Conservation (phyloP, 2,888 invertebrate genomes). For the Campaea margaritaria region DNA sequence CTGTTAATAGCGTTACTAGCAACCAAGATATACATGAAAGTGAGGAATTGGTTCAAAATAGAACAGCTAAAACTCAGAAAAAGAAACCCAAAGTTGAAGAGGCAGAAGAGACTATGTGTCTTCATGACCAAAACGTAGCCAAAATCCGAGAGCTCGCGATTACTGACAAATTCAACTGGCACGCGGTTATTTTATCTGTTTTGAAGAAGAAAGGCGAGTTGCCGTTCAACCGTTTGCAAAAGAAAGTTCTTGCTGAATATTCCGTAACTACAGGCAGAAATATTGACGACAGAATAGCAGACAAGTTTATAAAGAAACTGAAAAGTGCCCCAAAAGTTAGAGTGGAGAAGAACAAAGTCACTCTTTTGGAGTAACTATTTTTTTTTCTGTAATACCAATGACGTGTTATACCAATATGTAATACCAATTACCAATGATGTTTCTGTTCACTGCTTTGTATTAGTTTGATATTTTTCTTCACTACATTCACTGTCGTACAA, state of each 20-base stretch:
- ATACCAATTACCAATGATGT: too few species aligned
- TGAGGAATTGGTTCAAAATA: constrained; percentile 47
- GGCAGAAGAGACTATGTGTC: constrained; percentile 67
- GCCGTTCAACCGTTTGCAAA: constrained; percentile 89
- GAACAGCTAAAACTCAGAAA: constrained; percentile 54
- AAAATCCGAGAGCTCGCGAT: constrained; percentile 66
- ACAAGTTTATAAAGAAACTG: constrained; percentile 90
- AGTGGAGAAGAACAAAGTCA: constrained; percentile 86
- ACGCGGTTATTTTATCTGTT: constrained; percentile 77
- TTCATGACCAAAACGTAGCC: constrained; percentile 79
- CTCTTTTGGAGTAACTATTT: constrained; percentile 62
- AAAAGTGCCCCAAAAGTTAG: constrained; percentile 87
- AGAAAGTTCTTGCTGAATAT: constrained; percentile 90
- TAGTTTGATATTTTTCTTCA: too few species aligned
- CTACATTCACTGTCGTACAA: too few species aligned
- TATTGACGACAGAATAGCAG: constrained; percentile 86
- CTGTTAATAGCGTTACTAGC: constrained; percentile 61
- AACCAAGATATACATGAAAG: constrained; percentile 44
- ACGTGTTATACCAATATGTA: too few species aligned
- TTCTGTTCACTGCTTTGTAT: too few species aligned
- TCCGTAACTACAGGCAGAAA: constrained; percentile 78
- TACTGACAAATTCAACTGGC: constrained; percentile 80
- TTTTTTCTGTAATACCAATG: too few species aligned
- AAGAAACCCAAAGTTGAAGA: constrained; percentile 70
- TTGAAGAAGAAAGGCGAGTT: constrained; percentile 86